Evolutionary conservation across 2,797 vertebrate genomes (phyloP), one percentile per base, ranked within the genome.

Genomic region (Danio choprae): DNA sequence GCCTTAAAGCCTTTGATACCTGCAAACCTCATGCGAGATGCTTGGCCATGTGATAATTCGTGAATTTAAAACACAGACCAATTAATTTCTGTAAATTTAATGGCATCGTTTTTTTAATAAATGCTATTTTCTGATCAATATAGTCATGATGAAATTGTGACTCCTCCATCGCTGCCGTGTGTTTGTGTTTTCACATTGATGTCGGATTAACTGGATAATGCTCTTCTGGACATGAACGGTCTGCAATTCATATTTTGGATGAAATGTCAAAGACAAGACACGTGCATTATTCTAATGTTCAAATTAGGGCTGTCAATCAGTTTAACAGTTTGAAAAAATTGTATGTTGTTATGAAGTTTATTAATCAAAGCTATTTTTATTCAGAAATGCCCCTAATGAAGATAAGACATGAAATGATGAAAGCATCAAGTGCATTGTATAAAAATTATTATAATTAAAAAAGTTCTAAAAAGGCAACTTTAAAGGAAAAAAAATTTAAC

Each of bases 211-310:
- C 16, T 68, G 40, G 22, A 68, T 22, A n/a, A 48, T 38, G 12
- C 22, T 46, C 12, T 18, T 74, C 43, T 60, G n/a, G 40, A 48
- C 2, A 8, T 59, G 8, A 58, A 67, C 3, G 8, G 53, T 12
- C 41, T 29, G 10, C 5, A 16, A 58, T 20, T 44, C 10, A 53
- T 76, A 43, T 44, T 76, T 67, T 67, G 64, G 41, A 77, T 38
- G 16, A 7, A 48, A 44, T 48, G 12, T 38, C 29, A 15, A 65
- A 76, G n/a, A 43, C 20, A 40, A 29, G 48, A 36, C 18, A 5
- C 50, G 44, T 22, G 10, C 22, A 65, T 29, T 7, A n/a, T 53
- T 76, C 9, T 5, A 56, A 67, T 8, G 50, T 15, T 15, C 22
- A 38, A n/a, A 69, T 9, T n/a, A 69, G 22, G 29, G 46, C 29